Base-by-base conservation (phyloP, 1,140 invertebrate species). In the Phymorhynchus buccinoides region DNA sequence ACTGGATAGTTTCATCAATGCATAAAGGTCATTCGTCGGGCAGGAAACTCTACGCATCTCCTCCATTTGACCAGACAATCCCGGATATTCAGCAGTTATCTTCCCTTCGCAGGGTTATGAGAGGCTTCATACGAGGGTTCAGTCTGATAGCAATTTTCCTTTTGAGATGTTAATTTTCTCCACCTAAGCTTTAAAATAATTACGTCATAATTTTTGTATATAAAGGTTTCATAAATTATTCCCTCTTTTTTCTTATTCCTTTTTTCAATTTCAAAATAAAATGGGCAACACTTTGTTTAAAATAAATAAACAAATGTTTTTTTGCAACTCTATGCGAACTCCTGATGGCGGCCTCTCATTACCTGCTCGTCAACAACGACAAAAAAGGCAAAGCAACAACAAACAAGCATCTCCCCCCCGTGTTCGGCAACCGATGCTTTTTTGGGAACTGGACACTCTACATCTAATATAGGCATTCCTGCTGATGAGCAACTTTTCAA, bases 1-100 rank as follows among this genome's bases (percentile, higher is more conserved):
- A 14, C 79, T 16, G 42, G 27, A 27, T n/a, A 80, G 22, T 6
- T 14, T 27, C 12, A n/a, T n/a, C n/a, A 14, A 62, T 4, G 56
- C 52, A 35, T 4, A 27, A 37, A 22, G 32, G 22, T 52, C 27
- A 9, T 48, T 52, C 32, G 30, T n/a, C 41, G 22, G 27, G 27
- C 42, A 1, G 44, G 48, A 35, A 80, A 80, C 27, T 52, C 44
- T 3, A 22, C 30, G n/a, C 16, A 0, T 3, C 32, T 42, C 42
- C 32, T 80, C 79, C 79, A 80, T 80, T 35, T 56, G 52, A 48
- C 30, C 22, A 32, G 79, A n/a, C 32, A 39, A 73, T 73, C n/a
- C 79, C 79, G 79, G 79, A 80, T 48, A 35, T n/a, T 22, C 44
- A 80, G 79, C 79, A n/a, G 42, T 80, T 80, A 80, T 80, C 79